Percentiles rank a stretch among this genome's conserved stretches.
phyloP scores from a whole-genome alignment of 2,797 vertebrate genomes.

The Lophius americanus region DNA sequence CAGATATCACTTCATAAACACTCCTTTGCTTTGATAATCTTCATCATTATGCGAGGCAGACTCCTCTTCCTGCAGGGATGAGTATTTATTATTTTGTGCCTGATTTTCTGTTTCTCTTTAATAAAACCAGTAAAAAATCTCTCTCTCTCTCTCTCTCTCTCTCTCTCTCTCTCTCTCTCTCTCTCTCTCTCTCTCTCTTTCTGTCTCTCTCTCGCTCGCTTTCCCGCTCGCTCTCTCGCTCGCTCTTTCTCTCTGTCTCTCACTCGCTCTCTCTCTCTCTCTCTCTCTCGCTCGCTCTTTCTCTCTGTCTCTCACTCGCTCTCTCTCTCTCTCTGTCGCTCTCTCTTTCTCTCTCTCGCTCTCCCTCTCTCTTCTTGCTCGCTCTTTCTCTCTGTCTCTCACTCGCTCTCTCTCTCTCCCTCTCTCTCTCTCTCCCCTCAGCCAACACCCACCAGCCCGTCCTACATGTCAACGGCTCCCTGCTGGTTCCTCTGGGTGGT shows the following conservation, averaged over 20 bases:
- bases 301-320: not conserved
- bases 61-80: too few species aligned
- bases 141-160: not conserved
- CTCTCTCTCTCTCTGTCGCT: not conserved
- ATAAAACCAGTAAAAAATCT: not conserved
- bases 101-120: not conserved
- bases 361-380: too few species aligned
- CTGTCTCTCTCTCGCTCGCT: not conserved
- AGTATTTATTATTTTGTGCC: too few species aligned
- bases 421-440: constrained; percentile 48
- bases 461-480: constrained; percentile 80
- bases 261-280: too few species aligned
- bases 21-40: too few species aligned
- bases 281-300: too few species aligned
- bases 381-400: not conserved
- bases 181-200: not conserved
- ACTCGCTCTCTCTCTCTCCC: not conserved
- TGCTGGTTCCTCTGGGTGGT: constrained; percentile 85
- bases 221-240: not conserved
- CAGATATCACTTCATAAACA: too few species aligned
- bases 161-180: not conserved
- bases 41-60: too few species aligned
- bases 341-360: too few species aligned
- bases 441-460: constrained; percentile 72
- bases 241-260: not conserved